These are phyloP conservation scores for Polydrusus cervinus DNA, from an alignment of 2,888 invertebrate species.

Conservation along the genomic window DNA sequence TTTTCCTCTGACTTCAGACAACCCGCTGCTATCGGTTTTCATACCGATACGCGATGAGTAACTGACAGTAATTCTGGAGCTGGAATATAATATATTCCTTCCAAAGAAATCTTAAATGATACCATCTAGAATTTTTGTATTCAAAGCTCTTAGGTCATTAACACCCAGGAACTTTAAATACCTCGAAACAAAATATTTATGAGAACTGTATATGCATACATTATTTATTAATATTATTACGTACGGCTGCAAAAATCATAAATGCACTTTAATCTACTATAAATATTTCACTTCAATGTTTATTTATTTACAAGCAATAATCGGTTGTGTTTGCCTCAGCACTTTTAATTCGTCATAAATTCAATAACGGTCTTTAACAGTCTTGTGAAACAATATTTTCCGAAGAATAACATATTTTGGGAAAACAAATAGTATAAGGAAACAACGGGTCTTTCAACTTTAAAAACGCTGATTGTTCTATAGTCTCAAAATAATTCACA, in stretches of 20 bases:
- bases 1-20: too few species aligned
- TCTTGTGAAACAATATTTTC: constrained; percentile 18
- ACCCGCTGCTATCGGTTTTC: too few species aligned
- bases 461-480: constrained; percentile 6
- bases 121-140: too few species aligned
- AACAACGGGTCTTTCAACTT: constrained; percentile 26
- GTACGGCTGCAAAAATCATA: constrained; percentile 18
- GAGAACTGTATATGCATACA: background rate
- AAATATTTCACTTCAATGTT: constrained; percentile 7
- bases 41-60: too few species aligned
- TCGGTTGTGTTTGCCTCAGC: background rate
- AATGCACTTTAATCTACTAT: constrained; percentile 7
- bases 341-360: constrained; percentile 12
- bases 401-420: constrained; percentile 8
- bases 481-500: constrained; percentile 10
- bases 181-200: constrained; percentile 20
- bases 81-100: too few species aligned
- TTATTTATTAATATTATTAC: constrained; percentile 5
- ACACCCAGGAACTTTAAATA: background rate
- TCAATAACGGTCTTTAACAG: constrained; percentile 6
- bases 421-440: constrained; percentile 13
- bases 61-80: too few species aligned
- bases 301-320: constrained; percentile 16
- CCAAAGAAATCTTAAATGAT: too few species aligned
- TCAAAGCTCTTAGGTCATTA: background rate